Conservation (phyloP, 2,888 invertebrate species). For the Agrochola circellaris region DNA sequence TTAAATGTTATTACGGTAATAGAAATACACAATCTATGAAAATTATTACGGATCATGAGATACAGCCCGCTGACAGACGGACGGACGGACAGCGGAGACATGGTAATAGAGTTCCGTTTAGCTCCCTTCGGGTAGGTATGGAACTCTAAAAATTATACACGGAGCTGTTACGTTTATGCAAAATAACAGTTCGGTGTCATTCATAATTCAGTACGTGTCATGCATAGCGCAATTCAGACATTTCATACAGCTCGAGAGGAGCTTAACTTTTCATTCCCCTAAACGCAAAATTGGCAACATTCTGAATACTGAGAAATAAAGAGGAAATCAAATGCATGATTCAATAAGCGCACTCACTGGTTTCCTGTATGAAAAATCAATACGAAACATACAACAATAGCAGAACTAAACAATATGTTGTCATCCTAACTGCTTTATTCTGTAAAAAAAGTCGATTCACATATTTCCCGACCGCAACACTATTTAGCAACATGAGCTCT, state of each 20-base stretch:
- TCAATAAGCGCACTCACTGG: neutral
- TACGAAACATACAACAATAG: conserved; percentile 23
- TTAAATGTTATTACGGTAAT: too few species aligned
- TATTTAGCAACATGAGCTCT: conserved; percentile 74
- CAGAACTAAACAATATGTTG: conserved; percentile 3
- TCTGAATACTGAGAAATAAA: neutral
- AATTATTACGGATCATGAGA: neutral
- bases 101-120: too few species aligned
- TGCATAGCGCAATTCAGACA: neutral
- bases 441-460: conserved; percentile 63
- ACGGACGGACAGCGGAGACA: too few species aligned
- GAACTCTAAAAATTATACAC: neutral
- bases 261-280: neutral
- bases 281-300: neutral
- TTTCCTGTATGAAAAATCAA: neutral
- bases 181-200: neutral
- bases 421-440: neutral
- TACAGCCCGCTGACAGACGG: too few species aligned
- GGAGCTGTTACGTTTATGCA: neutral
- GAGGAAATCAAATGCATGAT: neutral
- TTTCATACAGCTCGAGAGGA: neutral
- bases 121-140: too few species aligned
- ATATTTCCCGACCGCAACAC: conserved; percentile 74
- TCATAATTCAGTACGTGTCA: neutral
- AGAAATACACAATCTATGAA: too few species aligned